Evolutionary conservation across 2,888 invertebrate species (phyloP), one percentile per base, ranked within the genome.

Genomic region (Lottia gigantea): DNA sequence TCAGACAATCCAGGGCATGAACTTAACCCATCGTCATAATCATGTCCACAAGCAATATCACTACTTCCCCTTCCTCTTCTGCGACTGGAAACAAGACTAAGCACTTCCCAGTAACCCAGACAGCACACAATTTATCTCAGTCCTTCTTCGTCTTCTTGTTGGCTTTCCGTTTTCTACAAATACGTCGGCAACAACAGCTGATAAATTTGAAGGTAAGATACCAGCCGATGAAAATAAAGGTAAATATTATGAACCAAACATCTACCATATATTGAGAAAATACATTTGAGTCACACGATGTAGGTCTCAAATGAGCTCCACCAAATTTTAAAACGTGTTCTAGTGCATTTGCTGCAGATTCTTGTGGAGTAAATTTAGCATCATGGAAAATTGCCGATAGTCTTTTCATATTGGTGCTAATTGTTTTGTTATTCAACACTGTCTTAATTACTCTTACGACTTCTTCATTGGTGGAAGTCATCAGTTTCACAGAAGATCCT

Each of bases 261-360:
- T 74, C 74, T 19, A 68, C 47, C n/a, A 69, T 62, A 40, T 64
- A 67, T 61, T 66, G 68, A 45, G 69, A 65, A 49, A 72, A 68
- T n/a, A 64, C 11, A 26, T 72, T 70, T 71, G 74, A 69, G 23
- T 71, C 64, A 65, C 71, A 71, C 2, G 72, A 68, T 7, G 75
- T 65, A 14, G 80, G 76, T 12, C 74, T 65, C 66, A 81, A 69
- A 71, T 82, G 80, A 19, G 70, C 66, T 16, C 77, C 79, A 8
- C 82, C 82, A 74, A 76, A 77, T 49, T 75, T 71, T 61, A 81
- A 71, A 63, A 82, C 78, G 70, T 81, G 80, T 66, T 81, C 82
- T 16, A 81, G 66, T 77, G 80, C 80, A 68, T 72, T 79, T 15
- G 77, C 80, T 12, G 80, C 79, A 25, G 74, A 68, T 65, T 80